Evolutionary conservation across 1,140 invertebrate genomes (phyloP).

Genomic region (Saccostrea glomerata): DNA sequence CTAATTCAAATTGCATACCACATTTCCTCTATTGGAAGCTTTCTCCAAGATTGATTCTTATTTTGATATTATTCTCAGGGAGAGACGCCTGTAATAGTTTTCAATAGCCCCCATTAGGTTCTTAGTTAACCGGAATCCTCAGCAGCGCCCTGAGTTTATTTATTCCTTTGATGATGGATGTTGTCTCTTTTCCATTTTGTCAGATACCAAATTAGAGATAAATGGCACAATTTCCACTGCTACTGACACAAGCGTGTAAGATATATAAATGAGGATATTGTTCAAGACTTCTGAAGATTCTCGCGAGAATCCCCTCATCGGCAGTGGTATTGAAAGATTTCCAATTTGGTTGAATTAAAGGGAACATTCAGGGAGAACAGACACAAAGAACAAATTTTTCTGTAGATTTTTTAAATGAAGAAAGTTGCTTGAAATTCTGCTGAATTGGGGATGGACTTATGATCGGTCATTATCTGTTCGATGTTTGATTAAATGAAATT

Average conservation of each 20-base stretch:
- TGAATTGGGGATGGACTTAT: too few relatives aligned
- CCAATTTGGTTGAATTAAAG: background rate
- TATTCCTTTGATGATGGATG: background rate
- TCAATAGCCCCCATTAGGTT: background rate
- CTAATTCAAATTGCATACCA: too few relatives aligned
- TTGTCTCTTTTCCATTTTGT: background rate
- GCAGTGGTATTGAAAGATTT: background rate
- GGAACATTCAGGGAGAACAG: background rate
- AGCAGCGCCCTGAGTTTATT: background rate
- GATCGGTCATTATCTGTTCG: too few relatives aligned
- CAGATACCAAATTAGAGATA: conserved; percentile 1
- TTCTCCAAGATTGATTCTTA: background rate
- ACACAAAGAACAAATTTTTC: too few relatives aligned
- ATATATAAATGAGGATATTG: background rate
- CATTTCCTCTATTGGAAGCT: too few relatives aligned
- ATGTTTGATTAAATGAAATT: too few relatives aligned
- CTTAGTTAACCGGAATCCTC: background rate
- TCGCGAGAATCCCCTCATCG: background rate
- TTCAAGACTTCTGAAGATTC: background rate
- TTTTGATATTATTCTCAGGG: background rate
- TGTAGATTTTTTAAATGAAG: too few relatives aligned
- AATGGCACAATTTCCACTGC: background rate
- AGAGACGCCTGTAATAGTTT: background rate
- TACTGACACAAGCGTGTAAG: background rate
- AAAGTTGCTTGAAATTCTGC: too few relatives aligned